A percentile compares a stretch with the other conserved stretches of the same genome.
These are phyloP conservation scores for Chrysomallon squamiferum DNA, from an alignment of 1,140 invertebrate species.

Conservation along the genomic window DNA sequence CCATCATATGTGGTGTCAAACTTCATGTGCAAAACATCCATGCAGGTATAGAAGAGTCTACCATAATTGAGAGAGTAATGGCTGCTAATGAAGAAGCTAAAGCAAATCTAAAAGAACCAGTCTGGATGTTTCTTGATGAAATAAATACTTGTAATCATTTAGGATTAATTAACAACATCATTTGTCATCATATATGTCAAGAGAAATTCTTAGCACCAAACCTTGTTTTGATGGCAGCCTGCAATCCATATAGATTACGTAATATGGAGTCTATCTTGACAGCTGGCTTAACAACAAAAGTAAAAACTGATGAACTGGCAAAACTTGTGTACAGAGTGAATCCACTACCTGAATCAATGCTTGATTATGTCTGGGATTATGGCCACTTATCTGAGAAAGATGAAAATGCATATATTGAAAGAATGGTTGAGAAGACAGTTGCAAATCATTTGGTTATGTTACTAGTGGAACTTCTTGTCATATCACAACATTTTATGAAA, in stretches of 20 bases:
- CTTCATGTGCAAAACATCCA: conserved; percentile 13
- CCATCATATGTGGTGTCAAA: not conserved
- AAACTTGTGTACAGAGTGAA: conserved; percentile 19
- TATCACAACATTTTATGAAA: conserved; percentile 35
- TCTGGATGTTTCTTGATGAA: conserved; percentile 18
- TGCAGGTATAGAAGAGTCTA: conserved; percentile 10
- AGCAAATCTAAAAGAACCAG: not conserved
- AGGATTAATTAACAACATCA: conserved; percentile 17
- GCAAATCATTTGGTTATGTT: not conserved
- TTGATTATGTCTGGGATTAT: conserved; percentile 25
- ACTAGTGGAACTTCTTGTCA: not conserved
- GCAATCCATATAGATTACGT: conserved; percentile 17
- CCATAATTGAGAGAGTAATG: not conserved
- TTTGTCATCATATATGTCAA: conserved; percentile 12
- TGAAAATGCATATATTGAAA: conserved; percentile 13
- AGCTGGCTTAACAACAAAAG: conserved; percentile 10
- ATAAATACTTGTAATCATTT: conserved; percentile 16
- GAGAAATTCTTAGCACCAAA: conserved; percentile 9
- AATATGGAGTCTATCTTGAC: conserved; percentile 8
- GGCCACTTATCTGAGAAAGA: conserved; percentile 9
- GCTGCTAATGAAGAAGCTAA: not conserved
- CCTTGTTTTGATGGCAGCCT: conserved; percentile 13
- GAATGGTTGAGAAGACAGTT: conserved; percentile 8
- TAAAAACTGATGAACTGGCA: conserved; percentile 1
- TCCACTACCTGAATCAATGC: conserved; percentile 16